Evolutionary conservation across 1,140 invertebrate genomes (phyloP).

Genomic region (Procambarus virginalis): DNA sequence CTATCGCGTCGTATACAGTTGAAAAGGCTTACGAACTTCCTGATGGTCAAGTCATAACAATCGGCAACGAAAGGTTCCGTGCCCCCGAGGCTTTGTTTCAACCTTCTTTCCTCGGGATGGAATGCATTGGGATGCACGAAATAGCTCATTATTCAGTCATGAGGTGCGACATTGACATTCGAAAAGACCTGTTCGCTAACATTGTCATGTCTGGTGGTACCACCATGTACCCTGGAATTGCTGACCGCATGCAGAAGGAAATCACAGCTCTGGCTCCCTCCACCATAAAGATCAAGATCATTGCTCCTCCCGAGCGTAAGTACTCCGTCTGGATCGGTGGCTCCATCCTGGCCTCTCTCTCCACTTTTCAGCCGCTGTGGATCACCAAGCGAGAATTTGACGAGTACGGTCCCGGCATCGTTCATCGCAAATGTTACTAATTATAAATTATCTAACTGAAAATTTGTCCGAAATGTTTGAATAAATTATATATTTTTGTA

Average conservation of each 20-base stretch:
- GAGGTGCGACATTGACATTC: constrained; percentile 92
- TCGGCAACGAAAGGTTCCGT: constrained; percentile 1
- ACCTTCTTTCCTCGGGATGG: constrained; percentile 3
- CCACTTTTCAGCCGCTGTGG: not conserved
- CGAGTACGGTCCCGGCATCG: not conserved
- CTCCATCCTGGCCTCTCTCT: constrained; percentile 46
- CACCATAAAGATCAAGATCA: constrained; percentile 80
- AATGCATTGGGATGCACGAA: constrained; percentile 2
- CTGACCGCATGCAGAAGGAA: constrained; percentile 79
- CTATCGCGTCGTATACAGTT: not conserved
- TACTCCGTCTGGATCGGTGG: constrained; percentile 65
- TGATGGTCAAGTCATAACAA: not conserved
- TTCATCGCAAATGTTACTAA: not conserved
- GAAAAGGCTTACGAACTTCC: not conserved
- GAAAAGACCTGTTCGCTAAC: constrained; percentile 86
- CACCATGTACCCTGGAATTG: constrained; percentile 80
- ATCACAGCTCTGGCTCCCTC: constrained; percentile 77
- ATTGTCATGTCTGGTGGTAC: constrained; percentile 81
- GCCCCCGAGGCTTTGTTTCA: not conserved
- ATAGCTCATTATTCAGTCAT: constrained; percentile 76
- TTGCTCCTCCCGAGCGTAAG: constrained; percentile 59
- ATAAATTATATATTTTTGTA: not conserved
- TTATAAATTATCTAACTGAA: not conserved
- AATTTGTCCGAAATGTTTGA: not conserved
- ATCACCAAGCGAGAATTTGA: not conserved